These are phyloP conservation scores for Lordiphosa clarofinis DNA, from an alignment of 1,140 invertebrate species.

Conservation along the genomic window DNA sequence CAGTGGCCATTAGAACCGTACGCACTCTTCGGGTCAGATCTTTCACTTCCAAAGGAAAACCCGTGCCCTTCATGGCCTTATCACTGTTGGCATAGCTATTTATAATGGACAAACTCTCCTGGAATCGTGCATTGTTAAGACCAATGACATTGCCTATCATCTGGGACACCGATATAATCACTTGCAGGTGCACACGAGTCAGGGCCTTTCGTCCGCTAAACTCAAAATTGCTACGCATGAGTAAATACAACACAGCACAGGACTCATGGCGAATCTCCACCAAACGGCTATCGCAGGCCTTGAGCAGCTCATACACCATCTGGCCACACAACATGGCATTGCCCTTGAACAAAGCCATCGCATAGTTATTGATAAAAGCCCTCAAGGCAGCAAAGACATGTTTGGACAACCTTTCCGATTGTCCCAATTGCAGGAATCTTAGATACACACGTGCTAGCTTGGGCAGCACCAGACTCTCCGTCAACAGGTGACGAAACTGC, in stretches of 20 bases:
- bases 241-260: conserved; percentile 92
- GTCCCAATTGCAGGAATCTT: conserved; percentile 91
- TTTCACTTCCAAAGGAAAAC: conserved; percentile 93
- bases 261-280: conserved; percentile 91
- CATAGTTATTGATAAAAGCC: conserved; percentile 95
- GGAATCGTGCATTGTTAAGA: conserved; percentile 92
- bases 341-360: conserved; percentile 89
- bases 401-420: conserved; percentile 93
- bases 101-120: conserved; percentile 94
- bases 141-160: conserved; percentile 92
- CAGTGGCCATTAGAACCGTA: conserved; percentile 95
- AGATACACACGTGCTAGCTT: conserved; percentile 91
- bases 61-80: conserved; percentile 95
- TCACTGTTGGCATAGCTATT: conserved; percentile 95
- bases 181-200: conserved; percentile 92
- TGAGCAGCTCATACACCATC: conserved; percentile 90
- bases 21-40: conserved; percentile 94
- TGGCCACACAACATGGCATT: conserved; percentile 91
- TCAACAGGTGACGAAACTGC: conserved; percentile 86
- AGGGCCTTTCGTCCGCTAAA: conserved; percentile 90
- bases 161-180: conserved; percentile 95
- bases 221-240: conserved; percentile 96
- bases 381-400: conserved; percentile 94
- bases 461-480: conserved; percentile 88
- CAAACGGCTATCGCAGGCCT: conserved; percentile 90